These are phyloP conservation scores for Merluccius polli DNA, from an alignment of 2,797 vertebrate genomes.

Conservation along the genomic window DNA sequence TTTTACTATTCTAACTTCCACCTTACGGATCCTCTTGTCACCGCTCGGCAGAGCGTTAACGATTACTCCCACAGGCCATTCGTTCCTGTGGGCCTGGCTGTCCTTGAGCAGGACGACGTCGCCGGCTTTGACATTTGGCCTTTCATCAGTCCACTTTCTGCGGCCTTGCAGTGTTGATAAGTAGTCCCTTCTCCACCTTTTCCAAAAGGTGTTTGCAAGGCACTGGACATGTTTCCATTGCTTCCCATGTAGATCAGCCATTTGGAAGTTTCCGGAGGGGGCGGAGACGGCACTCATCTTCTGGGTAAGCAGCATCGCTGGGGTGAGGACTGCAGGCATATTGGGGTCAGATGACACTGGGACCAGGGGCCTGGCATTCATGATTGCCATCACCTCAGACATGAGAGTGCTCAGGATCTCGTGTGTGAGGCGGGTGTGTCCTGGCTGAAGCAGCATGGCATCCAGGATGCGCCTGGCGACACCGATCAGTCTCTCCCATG, in stretches of 20 bases:
- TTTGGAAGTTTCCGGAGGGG: not conserved
- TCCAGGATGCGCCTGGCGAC: too few species aligned
- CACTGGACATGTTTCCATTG: not conserved
- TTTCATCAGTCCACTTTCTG: not conserved
- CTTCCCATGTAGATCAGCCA: not conserved
- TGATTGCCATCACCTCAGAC: not conserved
- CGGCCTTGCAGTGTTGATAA: not conserved
- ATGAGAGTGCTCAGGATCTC: too few species aligned
- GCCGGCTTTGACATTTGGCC: not conserved
- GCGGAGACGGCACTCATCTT: not conserved
- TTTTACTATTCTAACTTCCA: not conserved
- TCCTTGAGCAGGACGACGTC: not conserved
- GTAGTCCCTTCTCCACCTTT: not conserved
- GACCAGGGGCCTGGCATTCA: not conserved
- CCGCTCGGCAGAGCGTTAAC: not conserved
- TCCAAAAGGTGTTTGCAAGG: not conserved
- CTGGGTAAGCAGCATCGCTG: not conserved
- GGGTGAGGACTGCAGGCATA: not conserved
- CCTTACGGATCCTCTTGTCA: not conserved
- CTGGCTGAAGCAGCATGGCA: not conserved
- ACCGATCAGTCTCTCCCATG: too few species aligned
- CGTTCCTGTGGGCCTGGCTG: not conserved
- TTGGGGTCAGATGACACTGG: not conserved
- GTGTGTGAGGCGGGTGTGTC: not conserved
- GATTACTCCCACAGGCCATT: not conserved